A percentile compares a stretch with the other conserved stretches of the same genome.
phyloP scores from a whole-genome alignment of 2,888 invertebrate genomes.

The Agonum fuliginosum region DNA sequence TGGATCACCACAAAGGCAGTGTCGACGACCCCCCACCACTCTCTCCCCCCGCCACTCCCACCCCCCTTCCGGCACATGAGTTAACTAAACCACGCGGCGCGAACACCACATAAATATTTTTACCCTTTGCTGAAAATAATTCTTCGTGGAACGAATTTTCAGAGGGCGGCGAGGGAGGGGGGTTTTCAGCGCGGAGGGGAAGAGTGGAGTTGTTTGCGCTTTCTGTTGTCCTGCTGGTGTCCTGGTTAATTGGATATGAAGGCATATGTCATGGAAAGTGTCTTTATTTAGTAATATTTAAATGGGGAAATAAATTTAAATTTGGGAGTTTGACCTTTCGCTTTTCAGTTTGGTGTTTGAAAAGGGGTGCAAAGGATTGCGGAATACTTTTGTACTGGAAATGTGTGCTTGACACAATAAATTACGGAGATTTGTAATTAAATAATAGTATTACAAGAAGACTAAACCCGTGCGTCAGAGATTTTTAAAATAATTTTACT shows the following conservation, averaged over 20 bases:
- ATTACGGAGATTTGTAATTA: too few species aligned
- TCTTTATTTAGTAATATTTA: slow-evolving; percentile 14
- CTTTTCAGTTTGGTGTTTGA: too few species aligned
- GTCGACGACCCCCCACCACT: too few species aligned
- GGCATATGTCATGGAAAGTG: slow-evolving; percentile 20
- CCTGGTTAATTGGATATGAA: slow-evolving; percentile 22
- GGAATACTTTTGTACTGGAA: background rate
- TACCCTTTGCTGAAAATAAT: slow-evolving; percentile 47
- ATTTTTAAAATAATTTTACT: too few species aligned
- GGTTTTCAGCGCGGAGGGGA: background rate
- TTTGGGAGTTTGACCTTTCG: background rate
- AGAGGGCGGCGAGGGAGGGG: background rate
- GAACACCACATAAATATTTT: slow-evolving; percentile 45
- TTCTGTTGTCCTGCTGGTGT: background rate
- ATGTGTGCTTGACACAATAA: too few species aligned
- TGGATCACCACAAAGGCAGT: slow-evolving; percentile 26
- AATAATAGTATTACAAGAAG: too few species aligned
- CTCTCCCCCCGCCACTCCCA: background rate
- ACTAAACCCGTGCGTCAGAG: too few species aligned
- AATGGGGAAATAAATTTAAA: background rate
- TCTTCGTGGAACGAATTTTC: background rate
- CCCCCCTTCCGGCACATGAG: slow-evolving; percentile 13
- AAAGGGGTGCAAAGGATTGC: background rate
- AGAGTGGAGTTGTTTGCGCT: background rate
- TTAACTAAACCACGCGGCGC: slow-evolving; percentile 30